A percentile compares a stretch with the other conserved stretches of the same genome.
phyloP scores from a whole-genome alignment of 1,140 invertebrate species.

The Octopus sinensis region DNA sequence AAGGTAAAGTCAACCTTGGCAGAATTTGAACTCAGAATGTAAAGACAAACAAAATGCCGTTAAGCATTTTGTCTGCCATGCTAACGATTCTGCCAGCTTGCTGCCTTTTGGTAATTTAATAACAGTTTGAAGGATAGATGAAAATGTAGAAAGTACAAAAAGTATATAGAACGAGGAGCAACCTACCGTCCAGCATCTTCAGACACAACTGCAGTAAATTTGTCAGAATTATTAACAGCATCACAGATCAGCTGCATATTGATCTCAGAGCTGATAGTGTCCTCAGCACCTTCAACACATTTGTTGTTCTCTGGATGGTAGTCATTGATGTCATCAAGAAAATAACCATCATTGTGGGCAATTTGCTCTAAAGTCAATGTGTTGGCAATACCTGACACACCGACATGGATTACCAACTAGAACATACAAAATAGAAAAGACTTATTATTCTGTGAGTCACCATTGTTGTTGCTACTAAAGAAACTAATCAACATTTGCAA shows the following conservation, averaged over 20 bases:
- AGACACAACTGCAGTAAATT: slow-evolving; percentile 54
- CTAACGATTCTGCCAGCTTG: too few relatives aligned
- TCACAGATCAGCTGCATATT: slow-evolving; percentile 55
- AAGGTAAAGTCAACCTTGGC: too few relatives aligned
- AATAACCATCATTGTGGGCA: slow-evolving; percentile 59
- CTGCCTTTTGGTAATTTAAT: too few relatives aligned
- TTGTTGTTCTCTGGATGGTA: slow-evolving; percentile 37
- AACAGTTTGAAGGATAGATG: too few relatives aligned
- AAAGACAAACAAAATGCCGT: too few relatives aligned
- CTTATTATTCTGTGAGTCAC: too few relatives aligned
- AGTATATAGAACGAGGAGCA: neutral
- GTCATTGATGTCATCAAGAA: slow-evolving; percentile 51
- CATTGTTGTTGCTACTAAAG: too few relatives aligned
- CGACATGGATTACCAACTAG: slow-evolving; percentile 60
- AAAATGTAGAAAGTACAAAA: neutral
- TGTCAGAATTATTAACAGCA: slow-evolving; percentile 48
- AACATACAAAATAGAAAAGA: neutral
- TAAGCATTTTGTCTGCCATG: too few relatives aligned
- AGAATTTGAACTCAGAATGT: too few relatives aligned
- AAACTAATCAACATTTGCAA: too few relatives aligned
- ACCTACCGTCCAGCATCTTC: slow-evolving; percentile 57
- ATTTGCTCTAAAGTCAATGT: slow-evolving; percentile 58
- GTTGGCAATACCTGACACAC: slow-evolving; percentile 60
- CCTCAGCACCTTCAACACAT: slow-evolving; percentile 49
- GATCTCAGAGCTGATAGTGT: slow-evolving; percentile 50